Base-by-base conservation (phyloP, 2,797 vertebrate species). In the Helostoma temminkii region DNA sequence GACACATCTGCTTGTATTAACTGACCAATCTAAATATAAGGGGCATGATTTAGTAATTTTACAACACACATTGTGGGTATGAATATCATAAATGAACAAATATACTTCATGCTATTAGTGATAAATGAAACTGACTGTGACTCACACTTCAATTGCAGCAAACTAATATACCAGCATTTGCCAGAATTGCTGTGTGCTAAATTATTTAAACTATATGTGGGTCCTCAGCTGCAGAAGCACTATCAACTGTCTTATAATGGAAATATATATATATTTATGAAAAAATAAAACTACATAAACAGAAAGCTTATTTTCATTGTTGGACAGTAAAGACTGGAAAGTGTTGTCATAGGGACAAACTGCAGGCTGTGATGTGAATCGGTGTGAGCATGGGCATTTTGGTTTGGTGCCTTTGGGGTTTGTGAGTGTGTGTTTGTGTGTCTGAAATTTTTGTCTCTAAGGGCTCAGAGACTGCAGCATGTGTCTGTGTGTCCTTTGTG, bases 181-280 rank as follows among this genome's bases (percentile, higher is more conserved):
- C 25, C 60, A 30, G 49, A 82, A 50, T 15, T 49, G 72, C 65
- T 69, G 56, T 54, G 61, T 48, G 57, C 57, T 86, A 74, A 84
- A 88, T 85, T 81, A 87, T 83, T 83, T 24, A 90, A 80, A 81
- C 82, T 69, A 83, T 88, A 73, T 76, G 56, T 77, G 66, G 32
- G 78, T 81, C 43, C 66, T 41, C 66, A 60, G 84, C 59, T 62
- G 70, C 76, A 83, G 86, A 85, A 66, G 61, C 66, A 56, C 63
- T 72, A 81, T 74, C 71, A 71, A 14, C 62, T 43, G 22, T 25
- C 66, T 56, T 58, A 79, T 81, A 85, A 91, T 83, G 74, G 72
- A 78, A 83, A 77, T n/a, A 86, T 77, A 66, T 71, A 86, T 91
- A 48, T 82, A 90, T 88, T 81, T 82, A 89, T 88, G 74, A 78